Evolutionary conservation across 2,888 invertebrate genomes (phyloP).

Genomic region (Ramazzottius varieornatus): DNA sequence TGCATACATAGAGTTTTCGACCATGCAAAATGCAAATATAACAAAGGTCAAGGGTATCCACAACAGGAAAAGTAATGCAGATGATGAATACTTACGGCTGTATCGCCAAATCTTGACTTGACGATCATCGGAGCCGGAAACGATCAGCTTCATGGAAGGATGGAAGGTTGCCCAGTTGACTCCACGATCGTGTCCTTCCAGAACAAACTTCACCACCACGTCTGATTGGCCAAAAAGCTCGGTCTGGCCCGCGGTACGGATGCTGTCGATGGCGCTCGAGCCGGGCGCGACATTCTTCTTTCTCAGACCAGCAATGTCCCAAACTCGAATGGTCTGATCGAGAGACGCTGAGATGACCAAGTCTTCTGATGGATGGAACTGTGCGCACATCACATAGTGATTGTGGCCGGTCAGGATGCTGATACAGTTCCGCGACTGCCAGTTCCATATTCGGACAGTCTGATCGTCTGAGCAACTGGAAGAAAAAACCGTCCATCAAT

Average conservation of each 20-base stretch:
- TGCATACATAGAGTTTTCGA: too few species aligned
- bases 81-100: constrained; percentile 6
- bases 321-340: constrained; percentile 89
- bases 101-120: constrained; percentile 81
- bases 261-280: constrained; percentile 47
- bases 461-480: constrained; percentile 83
- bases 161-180: constrained; percentile 98
- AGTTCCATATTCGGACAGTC: constrained; percentile 97
- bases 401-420: constrained; percentile 38
- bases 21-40: too few species aligned
- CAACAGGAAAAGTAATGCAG: too few species aligned
- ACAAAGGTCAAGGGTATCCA: too few species aligned
- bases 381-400: constrained; percentile 98
- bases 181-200: constrained; percentile 62
- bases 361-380: constrained; percentile 87
- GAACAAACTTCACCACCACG: constrained; percentile 18
- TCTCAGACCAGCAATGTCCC: constrained; percentile 85
- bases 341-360: constrained; percentile 85
- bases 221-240: constrained; percentile 58
- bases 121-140: constrained; percentile 92
- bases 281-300: constrained; percentile 96
- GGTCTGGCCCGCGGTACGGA: constrained; percentile 49
- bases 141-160: constrained; percentile 69
- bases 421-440: constrained; percentile 91
- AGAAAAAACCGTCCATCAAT: constrained; percentile 93